Conservation (phyloP, 2,113 vertebrate genomes). For the Irena cyanogastra region DNA sequence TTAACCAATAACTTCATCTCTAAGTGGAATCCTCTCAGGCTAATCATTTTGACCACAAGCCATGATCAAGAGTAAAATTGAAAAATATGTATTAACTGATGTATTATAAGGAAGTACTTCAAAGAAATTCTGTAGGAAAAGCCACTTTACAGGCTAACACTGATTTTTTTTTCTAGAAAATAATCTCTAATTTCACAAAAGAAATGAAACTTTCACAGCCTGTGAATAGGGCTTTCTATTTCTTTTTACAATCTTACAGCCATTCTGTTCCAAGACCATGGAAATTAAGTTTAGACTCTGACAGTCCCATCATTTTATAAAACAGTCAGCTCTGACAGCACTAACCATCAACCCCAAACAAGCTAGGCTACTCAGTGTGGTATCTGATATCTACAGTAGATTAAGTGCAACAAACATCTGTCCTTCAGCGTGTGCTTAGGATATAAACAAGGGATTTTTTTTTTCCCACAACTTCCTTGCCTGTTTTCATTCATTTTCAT, state of each 20-base stretch:
- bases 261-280: background rate
- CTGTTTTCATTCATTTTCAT: background rate
- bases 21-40: background rate
- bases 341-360: background rate
- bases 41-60: background rate
- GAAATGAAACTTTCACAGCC: background rate
- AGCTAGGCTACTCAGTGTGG: background rate
- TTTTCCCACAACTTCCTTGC: background rate
- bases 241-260: background rate
- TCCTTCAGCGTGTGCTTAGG: background rate
- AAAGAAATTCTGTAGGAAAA: background rate
- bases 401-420: background rate
- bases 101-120: background rate
- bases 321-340: background rate
- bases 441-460: background rate
- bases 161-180: background rate
- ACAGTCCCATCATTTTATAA: slow-evolving; percentile 24
- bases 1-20: background rate
- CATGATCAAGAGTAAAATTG: background rate
- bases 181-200: background rate
- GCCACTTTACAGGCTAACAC: background rate
- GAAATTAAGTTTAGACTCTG: slow-evolving; percentile 33
- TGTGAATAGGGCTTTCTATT: background rate
- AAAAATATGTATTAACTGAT: background rate
- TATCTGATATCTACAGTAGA: background rate